phyloP scores from a whole-genome alignment of 2,113 vertebrate genomes.

The Marmota flaviventris region DNA sequence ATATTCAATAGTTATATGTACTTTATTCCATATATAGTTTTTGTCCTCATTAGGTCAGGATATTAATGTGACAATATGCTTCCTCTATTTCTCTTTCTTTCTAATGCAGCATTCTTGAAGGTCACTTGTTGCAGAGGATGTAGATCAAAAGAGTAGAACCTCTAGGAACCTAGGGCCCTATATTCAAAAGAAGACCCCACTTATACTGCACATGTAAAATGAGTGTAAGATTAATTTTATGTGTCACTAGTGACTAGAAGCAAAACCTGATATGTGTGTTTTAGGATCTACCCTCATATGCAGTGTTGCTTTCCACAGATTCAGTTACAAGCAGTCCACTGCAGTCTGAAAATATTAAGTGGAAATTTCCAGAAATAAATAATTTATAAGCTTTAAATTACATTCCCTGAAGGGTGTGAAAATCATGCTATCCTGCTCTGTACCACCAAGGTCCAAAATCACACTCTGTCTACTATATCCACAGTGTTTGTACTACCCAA shows the following conservation, averaged over 20 bases:
- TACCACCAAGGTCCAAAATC: not conserved
- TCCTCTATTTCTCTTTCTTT: not conserved
- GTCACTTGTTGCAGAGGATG: not conserved
- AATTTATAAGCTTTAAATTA: not conserved
- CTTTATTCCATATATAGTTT: not conserved
- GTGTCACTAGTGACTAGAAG: not conserved
- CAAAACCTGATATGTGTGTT: not conserved
- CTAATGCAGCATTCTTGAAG: not conserved
- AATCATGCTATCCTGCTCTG: not conserved
- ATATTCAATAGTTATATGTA: not conserved
- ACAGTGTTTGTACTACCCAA: rapidly evolving
- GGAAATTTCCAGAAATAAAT: not conserved
- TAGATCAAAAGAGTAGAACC: not conserved
- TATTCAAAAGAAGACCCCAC: rapidly evolving
- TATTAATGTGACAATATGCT: not conserved
- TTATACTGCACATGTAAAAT: not conserved
- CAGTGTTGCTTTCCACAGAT: not conserved
- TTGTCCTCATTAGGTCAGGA: not conserved
- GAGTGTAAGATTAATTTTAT: not conserved
- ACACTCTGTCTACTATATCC: not conserved
- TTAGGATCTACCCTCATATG: not conserved
- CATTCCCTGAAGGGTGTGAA: not conserved
- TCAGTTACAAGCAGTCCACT: not conserved
- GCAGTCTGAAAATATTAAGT: not conserved
- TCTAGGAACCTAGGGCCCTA: not conserved